These are phyloP conservation scores for Tetanocera ferruginea DNA, from an alignment of 2,888 invertebrate species.

Conservation along the genomic window DNA sequence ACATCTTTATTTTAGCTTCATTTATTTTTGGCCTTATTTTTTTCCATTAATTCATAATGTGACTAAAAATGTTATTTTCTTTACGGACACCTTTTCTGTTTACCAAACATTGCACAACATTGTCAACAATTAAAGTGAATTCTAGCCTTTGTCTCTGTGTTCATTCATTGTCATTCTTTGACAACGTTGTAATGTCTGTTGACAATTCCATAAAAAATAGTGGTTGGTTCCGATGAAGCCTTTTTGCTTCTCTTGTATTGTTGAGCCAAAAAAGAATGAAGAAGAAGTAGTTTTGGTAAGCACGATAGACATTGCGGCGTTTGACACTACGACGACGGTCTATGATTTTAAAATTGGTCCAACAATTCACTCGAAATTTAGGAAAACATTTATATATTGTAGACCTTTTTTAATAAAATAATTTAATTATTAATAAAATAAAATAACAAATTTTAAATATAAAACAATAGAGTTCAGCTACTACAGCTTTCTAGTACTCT, in stretches of 20 bases:
- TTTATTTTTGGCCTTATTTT: background rate
- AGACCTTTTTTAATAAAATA: too few relatives aligned
- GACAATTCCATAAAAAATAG: background rate
- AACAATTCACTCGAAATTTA: too few relatives aligned
- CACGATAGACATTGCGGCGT: background rate
- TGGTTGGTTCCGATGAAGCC: background rate
- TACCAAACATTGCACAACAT: slow-evolving; percentile 1
- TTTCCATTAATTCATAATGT: background rate
- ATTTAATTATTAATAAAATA: too few relatives aligned
- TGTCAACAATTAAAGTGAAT: background rate
- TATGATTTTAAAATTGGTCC: too few relatives aligned
- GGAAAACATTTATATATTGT: too few relatives aligned
- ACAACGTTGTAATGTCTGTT: background rate
- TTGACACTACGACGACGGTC: too few relatives aligned
- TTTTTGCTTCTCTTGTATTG: background rate
- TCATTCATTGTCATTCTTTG: background rate
- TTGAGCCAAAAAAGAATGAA: background rate
- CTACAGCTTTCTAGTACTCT: too few relatives aligned
- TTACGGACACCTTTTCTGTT: background rate
- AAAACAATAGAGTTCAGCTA: too few relatives aligned
- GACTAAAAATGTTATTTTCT: background rate
- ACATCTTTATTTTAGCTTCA: background rate
- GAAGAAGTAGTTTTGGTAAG: too few relatives aligned
- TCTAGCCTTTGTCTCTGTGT: background rate
- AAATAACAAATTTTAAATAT: too few relatives aligned